Conservation (phyloP, 2,888 invertebrate genomes). For the Acanthosepion lycidas region DNA sequence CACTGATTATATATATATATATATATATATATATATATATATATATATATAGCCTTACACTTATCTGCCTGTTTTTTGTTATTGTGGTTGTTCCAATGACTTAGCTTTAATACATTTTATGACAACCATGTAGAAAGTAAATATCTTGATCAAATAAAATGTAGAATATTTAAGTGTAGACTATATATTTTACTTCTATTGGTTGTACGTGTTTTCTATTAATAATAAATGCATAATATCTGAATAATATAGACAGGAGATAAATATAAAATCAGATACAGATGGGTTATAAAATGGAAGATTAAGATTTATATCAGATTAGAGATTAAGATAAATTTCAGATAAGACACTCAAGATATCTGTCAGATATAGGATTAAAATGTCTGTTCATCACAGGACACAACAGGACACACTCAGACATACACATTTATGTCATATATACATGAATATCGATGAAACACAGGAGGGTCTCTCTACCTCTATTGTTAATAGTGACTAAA, state of each 20-base stretch:
- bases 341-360: slow-evolving; percentile 8
- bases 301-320: slow-evolving; percentile 21
- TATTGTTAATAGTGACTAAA: background rate
- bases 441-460: background rate
- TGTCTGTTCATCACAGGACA: slow-evolving; percentile 18
- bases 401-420: background rate
- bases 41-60: background rate
- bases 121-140: background rate
- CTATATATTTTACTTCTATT: background rate
- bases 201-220: background rate
- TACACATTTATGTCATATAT: background rate
- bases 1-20: no score
- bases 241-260: background rate
- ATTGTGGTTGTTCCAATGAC: background rate
- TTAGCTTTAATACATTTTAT: background rate
- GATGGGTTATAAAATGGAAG: slow-evolving; percentile 20
- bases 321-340: background rate
- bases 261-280: background rate
- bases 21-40: no score
- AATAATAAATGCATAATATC: background rate
- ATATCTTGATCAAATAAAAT: no score
- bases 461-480: background rate
- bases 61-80: background rate
- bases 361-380: background rate
- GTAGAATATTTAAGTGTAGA: no score